Percentiles rank a stretch among this genome's conserved stretches.
phyloP scores from a whole-genome alignment of 2,113 vertebrate species.

The Erythrocebus patas region DNA sequence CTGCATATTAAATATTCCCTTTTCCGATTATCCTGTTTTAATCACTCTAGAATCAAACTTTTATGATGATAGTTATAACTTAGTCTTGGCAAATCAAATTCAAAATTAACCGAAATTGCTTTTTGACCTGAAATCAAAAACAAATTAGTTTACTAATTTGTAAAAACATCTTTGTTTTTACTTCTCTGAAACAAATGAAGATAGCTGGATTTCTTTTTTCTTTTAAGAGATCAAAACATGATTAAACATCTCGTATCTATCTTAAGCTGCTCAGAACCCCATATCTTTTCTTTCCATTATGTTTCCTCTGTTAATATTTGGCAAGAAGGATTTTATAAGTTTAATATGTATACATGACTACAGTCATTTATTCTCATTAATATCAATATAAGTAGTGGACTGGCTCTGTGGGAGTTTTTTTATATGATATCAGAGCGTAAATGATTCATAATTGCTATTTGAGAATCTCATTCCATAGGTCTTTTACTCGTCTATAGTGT shows the following conservation, averaged over 20 bases:
- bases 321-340: not conserved
- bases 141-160: not conserved
- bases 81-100: not conserved
- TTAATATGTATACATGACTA: not conserved
- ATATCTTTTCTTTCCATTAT: not conserved
- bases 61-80: not conserved
- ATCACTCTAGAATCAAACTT: not conserved
- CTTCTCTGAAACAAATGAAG: not conserved
- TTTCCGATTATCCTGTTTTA: not conserved
- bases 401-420: conserved; percentile 11
- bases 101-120: not conserved
- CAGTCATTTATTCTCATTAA: not conserved
- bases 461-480: not conserved
- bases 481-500: not conserved
- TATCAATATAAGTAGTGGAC: not conserved
- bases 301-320: not conserved
- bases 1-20: not conserved
- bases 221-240: not conserved
- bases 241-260: not conserved
- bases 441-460: not conserved
- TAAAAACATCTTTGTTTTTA: not conserved
- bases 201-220: not conserved
- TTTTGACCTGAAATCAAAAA: not conserved
- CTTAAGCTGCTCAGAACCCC: not conserved
- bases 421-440: not conserved